These are phyloP conservation scores for Amphiduros pacificus DNA, from an alignment of 2,888 invertebrate genomes.

Conservation along the genomic window DNA sequence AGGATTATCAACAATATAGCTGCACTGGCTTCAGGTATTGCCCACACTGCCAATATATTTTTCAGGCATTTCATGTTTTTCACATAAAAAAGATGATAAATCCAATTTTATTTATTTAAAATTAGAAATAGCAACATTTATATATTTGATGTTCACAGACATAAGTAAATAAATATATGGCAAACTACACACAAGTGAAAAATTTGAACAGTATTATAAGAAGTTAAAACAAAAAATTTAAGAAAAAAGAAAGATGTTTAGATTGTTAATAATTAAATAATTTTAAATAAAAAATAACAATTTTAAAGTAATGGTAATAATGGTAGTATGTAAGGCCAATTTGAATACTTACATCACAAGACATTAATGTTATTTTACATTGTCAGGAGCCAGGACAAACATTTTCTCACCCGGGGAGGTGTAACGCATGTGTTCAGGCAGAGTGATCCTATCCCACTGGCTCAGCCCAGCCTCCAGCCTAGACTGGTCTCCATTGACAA, in stretches of 20 bases:
- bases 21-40: slow-evolving; percentile 61
- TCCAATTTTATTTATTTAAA: background rate
- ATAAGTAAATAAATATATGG: too few relatives aligned
- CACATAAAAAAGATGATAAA: too few relatives aligned
- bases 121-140: too few relatives aligned
- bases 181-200: too few relatives aligned
- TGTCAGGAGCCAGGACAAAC: slow-evolving; percentile 2
- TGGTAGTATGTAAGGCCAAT: background rate
- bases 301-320: background rate
- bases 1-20: slow-evolving; percentile 57
- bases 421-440: background rate
- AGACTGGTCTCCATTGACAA: background rate
- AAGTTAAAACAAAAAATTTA: too few relatives aligned
- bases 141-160: too few relatives aligned
- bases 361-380: background rate
- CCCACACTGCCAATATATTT: background rate
- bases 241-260: too few relatives aligned
- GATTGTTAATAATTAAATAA: too few relatives aligned
- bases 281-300: too few relatives aligned
- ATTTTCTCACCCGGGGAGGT: background rate
- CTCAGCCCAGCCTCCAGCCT: background rate
- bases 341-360: too few relatives aligned
- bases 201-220: too few relatives aligned
- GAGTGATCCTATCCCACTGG: background rate
- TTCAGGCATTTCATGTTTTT: too few relatives aligned